Evolutionary conservation across 2,888 invertebrate genomes (phyloP), one percentile per base, ranked within the genome.

Genomic region (Mantis religiosa): DNA sequence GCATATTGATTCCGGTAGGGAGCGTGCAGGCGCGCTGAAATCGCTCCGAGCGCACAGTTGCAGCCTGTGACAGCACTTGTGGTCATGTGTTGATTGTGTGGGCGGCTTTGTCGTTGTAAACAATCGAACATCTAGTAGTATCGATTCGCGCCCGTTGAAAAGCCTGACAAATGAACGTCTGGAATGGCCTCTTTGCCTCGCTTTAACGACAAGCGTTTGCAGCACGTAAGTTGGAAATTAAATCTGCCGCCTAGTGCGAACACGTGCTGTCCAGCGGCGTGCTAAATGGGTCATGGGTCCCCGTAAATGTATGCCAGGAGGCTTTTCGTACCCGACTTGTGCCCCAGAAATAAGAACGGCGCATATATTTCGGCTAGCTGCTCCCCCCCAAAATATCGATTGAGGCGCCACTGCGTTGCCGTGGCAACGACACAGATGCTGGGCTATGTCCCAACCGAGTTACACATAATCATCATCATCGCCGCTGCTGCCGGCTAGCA

Each of bases 361-460:
- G 25, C 54, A 71, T 71, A 20, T 71, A 71, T 71, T 71, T 71
- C 54, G 54, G 54, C 54, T 71, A 20, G 54, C 54, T 15, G 3
- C 54, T 71, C 3, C 54, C 54, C 54, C 54, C 54, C 54, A 71
- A 71, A 71, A 71, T 87, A 87, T 87, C 27, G 87, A 87, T 87
- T 41, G n/a, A 81, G 82, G n/a, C 27, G 30, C 28, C 30, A 30
- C n/a, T 82, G 30, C 54, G 87, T 87, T 82, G 82, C 87, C 87
- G 41, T 87, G 82, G 82, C 30, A 30, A 87, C 87, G 25, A 82
- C 82, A 87, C 82, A 87, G 82, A 87, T 87, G 87, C 87, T 87
- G 87, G 82, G 34, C 28, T 71, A 71, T 71, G 54, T 71, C 54
- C 54, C 54, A 71, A 71, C 54, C 25, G 54, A 71, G 54, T 71